Conservation (phyloP, 2,113 vertebrate genomes). For the Malurus elegans region DNA sequence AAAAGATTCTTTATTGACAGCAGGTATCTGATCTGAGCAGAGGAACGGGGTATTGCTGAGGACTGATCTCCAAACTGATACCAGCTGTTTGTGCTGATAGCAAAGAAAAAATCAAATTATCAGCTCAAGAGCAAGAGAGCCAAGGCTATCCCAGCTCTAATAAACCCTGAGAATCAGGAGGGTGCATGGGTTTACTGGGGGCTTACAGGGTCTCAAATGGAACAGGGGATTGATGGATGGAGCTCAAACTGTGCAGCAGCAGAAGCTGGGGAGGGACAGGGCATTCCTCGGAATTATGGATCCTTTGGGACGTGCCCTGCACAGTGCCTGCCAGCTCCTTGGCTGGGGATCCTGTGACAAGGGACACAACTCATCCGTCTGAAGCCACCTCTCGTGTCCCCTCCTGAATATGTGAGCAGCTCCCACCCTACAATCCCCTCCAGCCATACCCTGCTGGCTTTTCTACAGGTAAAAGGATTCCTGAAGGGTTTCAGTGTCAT, state of each 20-base stretch:
- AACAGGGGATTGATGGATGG: not conserved
- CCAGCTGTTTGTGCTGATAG: not conserved
- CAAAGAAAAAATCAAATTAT: not conserved
- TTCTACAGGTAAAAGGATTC: not conserved
- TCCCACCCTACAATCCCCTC: not conserved
- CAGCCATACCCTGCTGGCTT: not conserved
- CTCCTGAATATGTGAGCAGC: not conserved
- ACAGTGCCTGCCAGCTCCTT: fast-evolving
- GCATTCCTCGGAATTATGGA: fast-evolving
- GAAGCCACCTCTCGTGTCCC: fast-evolving
- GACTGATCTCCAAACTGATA: not conserved
- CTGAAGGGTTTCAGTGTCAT: not conserved
- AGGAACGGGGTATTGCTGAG: not conserved
- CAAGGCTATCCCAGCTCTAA: not conserved
- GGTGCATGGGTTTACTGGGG: not conserved
- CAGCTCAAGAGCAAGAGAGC: not conserved
- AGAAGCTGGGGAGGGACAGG: not conserved
- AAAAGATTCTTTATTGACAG: not conserved
- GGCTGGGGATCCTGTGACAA: fast-evolving
- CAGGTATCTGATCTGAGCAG: not conserved
- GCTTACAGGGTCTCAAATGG: not conserved
- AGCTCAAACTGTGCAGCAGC: not conserved
- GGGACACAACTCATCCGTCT: fast-evolving
- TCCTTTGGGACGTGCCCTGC: not conserved
- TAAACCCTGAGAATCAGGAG: not conserved